Base-by-base conservation (phyloP, 2,797 vertebrate genomes). In the Siniperca undulata region DNA sequence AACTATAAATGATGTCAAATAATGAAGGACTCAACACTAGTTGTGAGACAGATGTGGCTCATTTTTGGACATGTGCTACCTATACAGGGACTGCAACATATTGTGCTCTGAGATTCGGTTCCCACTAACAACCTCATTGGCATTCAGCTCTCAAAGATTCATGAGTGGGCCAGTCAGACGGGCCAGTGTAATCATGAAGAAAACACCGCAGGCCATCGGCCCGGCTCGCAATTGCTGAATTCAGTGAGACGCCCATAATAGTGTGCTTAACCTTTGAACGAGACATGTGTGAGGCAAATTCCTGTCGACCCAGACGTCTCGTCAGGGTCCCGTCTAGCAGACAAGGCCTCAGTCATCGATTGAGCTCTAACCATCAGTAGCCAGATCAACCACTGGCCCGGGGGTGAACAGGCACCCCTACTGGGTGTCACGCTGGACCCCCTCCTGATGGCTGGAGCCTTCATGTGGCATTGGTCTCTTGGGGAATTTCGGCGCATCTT, bases 201-300 rank as follows among this genome's bases (percentile, higher is more conserved):
- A 91, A 92, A 77, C 85, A 87, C 89, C 92, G 88, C 84, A 86
- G 88, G 91, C 89, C 85, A 89, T 91, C 81, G 40, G 80, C 48
- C 70, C 34, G 44, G 80, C 85, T 76, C 24, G 22, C 68, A 58
- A 38, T 42, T 7, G 10, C 82, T 34, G 72, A 58, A 82, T 84
- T 74, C 88, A 85, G 79, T 0, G 30, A 86, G 78, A 71, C 73
- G 75, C 83, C 86, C 80, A 60, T 91, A 92, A 93, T 88, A 30
- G 92, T 40, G 77, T 83, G 87, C 90, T 94, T 92, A 93, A 94
- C 92, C 93, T 94, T 92, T 93, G 93, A 93, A 86, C 78, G 69
- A 82, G 83, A 88, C 68, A 19, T 55, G 80, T 69, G 78, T 81
- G 86, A 88, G 89, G 78, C 81, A 86, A 1, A 85, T 22, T 82